Base-by-base conservation (phyloP, 2,888 invertebrate genomes). In the Lithosia quadra region DNA sequence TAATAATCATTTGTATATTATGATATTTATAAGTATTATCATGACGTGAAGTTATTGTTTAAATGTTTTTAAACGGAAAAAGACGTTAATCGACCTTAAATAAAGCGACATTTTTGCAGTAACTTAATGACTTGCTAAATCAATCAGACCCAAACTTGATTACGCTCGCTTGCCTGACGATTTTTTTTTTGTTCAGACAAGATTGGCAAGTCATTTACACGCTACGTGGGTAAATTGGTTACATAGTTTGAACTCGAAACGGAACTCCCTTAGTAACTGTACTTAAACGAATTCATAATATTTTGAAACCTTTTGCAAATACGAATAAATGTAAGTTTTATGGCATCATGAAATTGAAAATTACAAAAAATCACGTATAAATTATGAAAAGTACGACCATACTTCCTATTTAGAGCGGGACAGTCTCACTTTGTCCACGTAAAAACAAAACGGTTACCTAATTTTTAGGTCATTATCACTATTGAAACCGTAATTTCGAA, bases 401-500 rank as follows among this genome's bases (percentile, higher is more conserved):
- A 43, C 43, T 7, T 43, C 18, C 18, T 43, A 18, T 7, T 43
- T 7, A 49, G n/a, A n/a, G n/a, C 49, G 8, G 49, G 49, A n/a
- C n/a, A 49, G 9, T 49, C 1, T 3, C 15, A 8, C 1, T 49
- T n/a, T 49, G 49, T 49, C 18, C 8, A 49, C 18, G n/a, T 49
- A 49, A 49, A 49, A 18, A 60, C 60, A 39, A 60, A 39, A 36
- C 22, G 22, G 60, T 60, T 39, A 49, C 49, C 49, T 49, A n/a
- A 49, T 39, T 55, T 67, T 55, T 60, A 2, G 33, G 61, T 62
- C 53, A 68, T 79, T 73, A 70, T 72, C 72, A 57, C 10, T 67
- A 60, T 71, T 69, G 60, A 75, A 64, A 75, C 66, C 59, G 53
- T 63, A 69, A 67, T 78, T 70, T 75, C 68, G 75, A 68, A 61